Evolutionary conservation across 2,797 vertebrate species (phyloP), one percentile per base, ranked within the genome.

Genomic region (Sebastes dallii): DNA sequence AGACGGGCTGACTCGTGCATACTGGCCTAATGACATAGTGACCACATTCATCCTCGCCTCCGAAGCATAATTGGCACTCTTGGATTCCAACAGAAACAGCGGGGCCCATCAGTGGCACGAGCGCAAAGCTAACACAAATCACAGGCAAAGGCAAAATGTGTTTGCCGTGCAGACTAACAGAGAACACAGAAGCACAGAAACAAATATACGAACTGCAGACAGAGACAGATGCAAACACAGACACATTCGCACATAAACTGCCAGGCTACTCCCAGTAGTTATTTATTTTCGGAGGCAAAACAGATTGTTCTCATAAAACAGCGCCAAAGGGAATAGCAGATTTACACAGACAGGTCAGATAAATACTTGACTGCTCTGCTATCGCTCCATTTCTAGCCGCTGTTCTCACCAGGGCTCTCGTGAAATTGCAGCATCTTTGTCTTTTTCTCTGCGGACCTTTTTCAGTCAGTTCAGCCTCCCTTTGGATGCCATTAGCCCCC

Each of bases 21-120:
- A 80, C 86, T 92, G 90, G 78, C 89, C 86, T 88, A 89, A 83
- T 91, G 90, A 94, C 91, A 93, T 78, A 88, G 88, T 93, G 87
- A 93, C 86, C 91, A 91, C 93, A 92, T 88, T 84, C 78, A 81
- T 68, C 76, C 80, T 8, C 20, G 52, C 65, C 79, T 88, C 71
- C 39, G 52, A 73, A 84, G 83, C 84, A 65, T 88, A 88, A 91
- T 89, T 88, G 80, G 80, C 82, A 78, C 87, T 80, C 58, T 85
- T 22, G 30, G 75, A 85, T 90, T 92, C 86, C 87, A 89, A 39
- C 68, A 86, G 89, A 88, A 84, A 50, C 68, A 78, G 85, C 14
- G 11, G 20, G 39, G 82, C 54, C 62, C 79, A 70, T 79, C 55
- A 80, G 67, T 77, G 88, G 69, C 80, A 78, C 55, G 13, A 79